Evolutionary conservation across 2,888 invertebrate species (phyloP).

Genomic region (Aricia artaxerxes): DNA sequence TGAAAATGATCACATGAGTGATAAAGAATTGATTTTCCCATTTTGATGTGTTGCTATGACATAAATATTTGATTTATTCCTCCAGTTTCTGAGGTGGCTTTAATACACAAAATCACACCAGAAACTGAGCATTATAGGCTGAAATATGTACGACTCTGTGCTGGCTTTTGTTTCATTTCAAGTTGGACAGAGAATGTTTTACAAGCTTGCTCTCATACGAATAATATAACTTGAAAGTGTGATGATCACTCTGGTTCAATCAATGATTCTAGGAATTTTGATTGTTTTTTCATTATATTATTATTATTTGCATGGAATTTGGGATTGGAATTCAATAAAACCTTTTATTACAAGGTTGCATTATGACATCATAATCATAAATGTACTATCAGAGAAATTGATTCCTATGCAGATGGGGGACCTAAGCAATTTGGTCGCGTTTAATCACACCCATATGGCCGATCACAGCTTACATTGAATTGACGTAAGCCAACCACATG

Average conservation of each 20-base stretch:
- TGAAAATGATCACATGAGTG: conserved; percentile 49
- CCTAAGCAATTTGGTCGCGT: no score
- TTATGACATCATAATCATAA: not conserved
- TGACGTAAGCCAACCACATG: no score
- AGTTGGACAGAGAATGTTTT: not conserved
- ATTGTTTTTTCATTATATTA: not conserved
- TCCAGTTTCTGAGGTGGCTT: not conserved
- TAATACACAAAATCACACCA: not conserved
- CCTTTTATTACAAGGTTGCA: not conserved
- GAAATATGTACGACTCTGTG: not conserved
- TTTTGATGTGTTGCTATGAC: conserved; percentile 7
- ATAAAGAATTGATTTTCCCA: conserved; percentile 36
- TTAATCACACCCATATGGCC: no score
- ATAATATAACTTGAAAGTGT: not conserved
- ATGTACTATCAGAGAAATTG: not conserved
- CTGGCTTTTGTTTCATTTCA: not conserved
- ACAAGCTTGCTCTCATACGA: not conserved
- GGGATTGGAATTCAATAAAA: not conserved
- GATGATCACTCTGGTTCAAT: not conserved
- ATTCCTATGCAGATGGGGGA: no score
- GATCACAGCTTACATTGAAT: no score
- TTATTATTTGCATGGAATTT: conserved; percentile 1
- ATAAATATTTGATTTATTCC: not conserved
- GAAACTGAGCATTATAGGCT: not conserved
- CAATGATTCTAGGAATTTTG: not conserved